Conservation (phyloP, 2,113 vertebrate genomes). For the Riparia riparia region DNA sequence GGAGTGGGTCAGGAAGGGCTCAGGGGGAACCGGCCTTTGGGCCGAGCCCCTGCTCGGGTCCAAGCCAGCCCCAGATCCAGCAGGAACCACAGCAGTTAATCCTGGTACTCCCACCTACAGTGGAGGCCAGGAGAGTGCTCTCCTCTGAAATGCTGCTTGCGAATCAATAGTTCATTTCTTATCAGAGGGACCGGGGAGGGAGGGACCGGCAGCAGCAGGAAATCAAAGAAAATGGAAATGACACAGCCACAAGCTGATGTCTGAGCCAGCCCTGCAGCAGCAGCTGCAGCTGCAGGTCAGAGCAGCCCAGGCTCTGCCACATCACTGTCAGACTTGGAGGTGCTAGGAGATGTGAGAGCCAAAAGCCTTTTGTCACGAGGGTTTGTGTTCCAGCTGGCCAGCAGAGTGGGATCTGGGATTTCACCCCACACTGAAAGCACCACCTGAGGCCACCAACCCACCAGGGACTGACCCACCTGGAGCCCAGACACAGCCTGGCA, state of each 20-base stretch:
- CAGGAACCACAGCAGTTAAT: background rate
- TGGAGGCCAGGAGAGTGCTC: background rate
- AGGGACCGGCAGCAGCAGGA: background rate
- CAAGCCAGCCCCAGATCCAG: background rate
- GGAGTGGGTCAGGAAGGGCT: background rate
- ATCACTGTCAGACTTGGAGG: background rate
- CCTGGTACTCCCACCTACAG: background rate
- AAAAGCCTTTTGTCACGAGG: background rate
- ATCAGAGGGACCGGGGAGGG: background rate
- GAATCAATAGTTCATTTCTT: conserved; percentile 2
- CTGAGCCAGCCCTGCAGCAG: background rate
- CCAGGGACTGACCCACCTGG: background rate
- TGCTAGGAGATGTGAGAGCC: background rate
- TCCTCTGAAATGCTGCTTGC: background rate
- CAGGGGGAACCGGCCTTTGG: background rate
- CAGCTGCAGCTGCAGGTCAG: background rate
- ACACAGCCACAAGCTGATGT: background rate
- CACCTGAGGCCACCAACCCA: background rate
- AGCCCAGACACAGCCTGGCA: background rate
- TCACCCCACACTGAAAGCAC: fast-evolving
- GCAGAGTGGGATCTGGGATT: background rate
- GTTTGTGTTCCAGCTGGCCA: background rate
- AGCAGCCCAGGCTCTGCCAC: background rate
- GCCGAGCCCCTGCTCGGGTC: background rate
- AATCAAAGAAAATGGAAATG: conserved; percentile 14